Evolutionary conservation across 2,113 vertebrate species (phyloP), one percentile per base, ranked within the genome.

Genomic region (Eupsittula cactorum): DNA sequence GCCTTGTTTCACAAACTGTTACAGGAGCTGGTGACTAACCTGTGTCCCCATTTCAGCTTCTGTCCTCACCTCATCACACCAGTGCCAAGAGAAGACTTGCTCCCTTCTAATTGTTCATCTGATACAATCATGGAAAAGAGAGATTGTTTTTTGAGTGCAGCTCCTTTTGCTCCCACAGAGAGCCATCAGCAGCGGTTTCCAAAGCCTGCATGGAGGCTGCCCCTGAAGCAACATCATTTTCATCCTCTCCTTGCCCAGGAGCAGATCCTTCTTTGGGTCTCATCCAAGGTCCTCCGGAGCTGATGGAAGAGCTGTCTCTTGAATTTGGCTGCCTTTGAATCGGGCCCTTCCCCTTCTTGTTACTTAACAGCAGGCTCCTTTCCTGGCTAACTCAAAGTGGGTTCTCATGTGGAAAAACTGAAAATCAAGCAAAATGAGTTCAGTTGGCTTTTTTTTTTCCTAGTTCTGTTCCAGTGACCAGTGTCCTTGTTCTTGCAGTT

Each of bases 371-470:
- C 86, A 93, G 80, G 62, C 52, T 92, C 6, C 67, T 87, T 92
- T 94, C 53, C 65, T 31, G 33, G 73, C 86, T 87, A 57, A 79
- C 77, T 97, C 69, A 88, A 91, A 91, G 92, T 70, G 91, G 41
- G 37, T 95, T 65, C 52, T 89, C 92, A 62, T 74, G 88, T 95
- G 92, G 92, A 94, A 94, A 95, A 94, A 86, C n/a, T 50, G 83
- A 96, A 93, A 95, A 92, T 79, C 2, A 5, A 96, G 83, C 77
- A 94, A 87, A 96, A 94, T 65, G 2, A 41, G 83, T 93, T 82
- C 35, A 65, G 59, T 60, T 60, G n/a, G 59, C 3, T 2, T 60
- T 25, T 31, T 5, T 50, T 8, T 1, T 27, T 2, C 18, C 17
- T 33, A 17, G 46, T 84, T 95, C 65, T 91, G 33, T 89, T 92